Conservation (phyloP, 2,888 invertebrate species). For the Orchestes rusci region DNA sequence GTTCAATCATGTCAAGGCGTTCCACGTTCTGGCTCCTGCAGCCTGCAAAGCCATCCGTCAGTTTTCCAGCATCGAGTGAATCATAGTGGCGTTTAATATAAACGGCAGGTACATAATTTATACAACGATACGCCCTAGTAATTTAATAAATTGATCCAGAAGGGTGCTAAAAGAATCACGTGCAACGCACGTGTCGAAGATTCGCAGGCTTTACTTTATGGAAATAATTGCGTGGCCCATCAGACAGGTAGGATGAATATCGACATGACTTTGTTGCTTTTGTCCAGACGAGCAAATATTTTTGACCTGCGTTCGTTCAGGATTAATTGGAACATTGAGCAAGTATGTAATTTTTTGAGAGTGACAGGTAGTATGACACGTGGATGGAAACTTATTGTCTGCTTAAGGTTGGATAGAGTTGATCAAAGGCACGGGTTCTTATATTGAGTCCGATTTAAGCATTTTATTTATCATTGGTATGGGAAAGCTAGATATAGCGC, state of each 20-base stretch:
- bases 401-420: no score
- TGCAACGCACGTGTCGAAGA: conserved; percentile 22
- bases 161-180: conserved; percentile 25
- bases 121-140: conserved; percentile 24
- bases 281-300: conserved; percentile 20
- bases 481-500: no score
- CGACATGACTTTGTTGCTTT: conserved; percentile 18
- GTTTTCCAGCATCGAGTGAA: no score
- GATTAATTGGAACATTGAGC: conserved; percentile 14
- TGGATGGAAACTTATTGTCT: no score
- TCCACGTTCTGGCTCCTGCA: no score
- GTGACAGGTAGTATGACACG: no score
- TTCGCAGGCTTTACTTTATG: conserved; percentile 19
- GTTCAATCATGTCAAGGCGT: no score
- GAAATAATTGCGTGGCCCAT: conserved; percentile 25
- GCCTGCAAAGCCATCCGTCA: no score
- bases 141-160: conserved; percentile 25
- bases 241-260: conserved; percentile 21
- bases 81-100: conserved; percentile 23
- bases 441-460: no score
- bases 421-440: no score
- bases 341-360: conserved; percentile 24
- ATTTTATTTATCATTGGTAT: no score
- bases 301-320: conserved; percentile 19
- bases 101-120: conserved; percentile 21